Evolutionary conservation across 37 sponge, comb jelly and placozoan genomes (phyloP).

Genomic region (Haliclona indistincta): DNA sequence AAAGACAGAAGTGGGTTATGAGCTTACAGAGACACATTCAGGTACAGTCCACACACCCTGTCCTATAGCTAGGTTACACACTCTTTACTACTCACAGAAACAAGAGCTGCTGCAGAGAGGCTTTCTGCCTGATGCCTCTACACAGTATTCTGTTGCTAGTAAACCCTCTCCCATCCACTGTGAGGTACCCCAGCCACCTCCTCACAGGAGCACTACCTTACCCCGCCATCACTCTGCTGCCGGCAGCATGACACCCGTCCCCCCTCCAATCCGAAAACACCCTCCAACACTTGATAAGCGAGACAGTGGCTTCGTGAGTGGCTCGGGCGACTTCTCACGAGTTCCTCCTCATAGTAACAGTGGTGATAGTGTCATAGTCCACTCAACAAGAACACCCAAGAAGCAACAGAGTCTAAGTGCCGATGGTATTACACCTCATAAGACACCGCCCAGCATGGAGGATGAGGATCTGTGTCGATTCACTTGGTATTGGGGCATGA

Average conservation of each 20-base stretch:
- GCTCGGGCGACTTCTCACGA: background rate
- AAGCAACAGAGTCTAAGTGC: constrained; percentile 15
- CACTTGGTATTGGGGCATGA: constrained; percentile 63
- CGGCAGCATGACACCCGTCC: background rate
- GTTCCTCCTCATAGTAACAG: background rate
- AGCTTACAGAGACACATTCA: constrained; percentile 6
- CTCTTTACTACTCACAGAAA: too few relatives aligned
- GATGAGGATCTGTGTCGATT: constrained; percentile 9
- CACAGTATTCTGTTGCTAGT: background rate
- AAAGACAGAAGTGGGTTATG: constrained; percentile 2
- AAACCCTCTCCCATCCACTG: too few relatives aligned
- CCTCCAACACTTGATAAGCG: background rate
- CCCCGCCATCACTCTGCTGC: background rate
- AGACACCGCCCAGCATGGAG: background rate
- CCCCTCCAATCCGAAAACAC: background rate
- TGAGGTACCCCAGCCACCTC: background rate
- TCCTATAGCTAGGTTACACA: too few relatives aligned
- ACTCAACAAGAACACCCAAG: background rate
- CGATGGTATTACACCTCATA: background rate
- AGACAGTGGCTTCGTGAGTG: constrained; percentile 15
- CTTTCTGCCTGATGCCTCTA: background rate
- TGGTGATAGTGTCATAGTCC: constrained; percentile 11
- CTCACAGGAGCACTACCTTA: background rate
- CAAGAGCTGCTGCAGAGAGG: background rate
- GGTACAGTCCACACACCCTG: background rate